These are phyloP conservation scores for Xylocopa sonorina DNA, from an alignment of 1,140 invertebrate species.

Conservation along the genomic window DNA sequence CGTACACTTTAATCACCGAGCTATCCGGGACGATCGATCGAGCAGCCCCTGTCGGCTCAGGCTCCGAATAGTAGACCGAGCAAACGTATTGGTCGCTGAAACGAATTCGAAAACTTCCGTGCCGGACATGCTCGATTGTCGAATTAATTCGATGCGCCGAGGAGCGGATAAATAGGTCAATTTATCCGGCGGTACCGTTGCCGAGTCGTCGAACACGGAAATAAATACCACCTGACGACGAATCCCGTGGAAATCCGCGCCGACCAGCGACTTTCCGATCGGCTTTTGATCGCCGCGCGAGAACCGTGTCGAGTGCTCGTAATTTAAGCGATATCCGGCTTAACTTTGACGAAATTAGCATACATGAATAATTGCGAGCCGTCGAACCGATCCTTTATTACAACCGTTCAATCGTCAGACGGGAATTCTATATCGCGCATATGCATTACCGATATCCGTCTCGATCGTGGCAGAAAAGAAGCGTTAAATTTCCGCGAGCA, in stretches of 20 bases:
- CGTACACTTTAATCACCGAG: neutral
- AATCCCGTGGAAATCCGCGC: slow-evolving; percentile 1
- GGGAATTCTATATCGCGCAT: neutral
- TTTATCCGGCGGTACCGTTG: neutral
- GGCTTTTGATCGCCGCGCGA: slow-evolving; percentile 2
- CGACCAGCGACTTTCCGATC: neutral
- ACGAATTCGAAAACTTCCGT: neutral
- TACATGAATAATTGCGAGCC: slow-evolving; percentile 1
- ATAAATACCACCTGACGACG: neutral
- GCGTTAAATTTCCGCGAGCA: too few relatives aligned
- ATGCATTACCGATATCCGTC: too few relatives aligned
- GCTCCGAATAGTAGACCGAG: neutral
- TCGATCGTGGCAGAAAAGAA: neutral
- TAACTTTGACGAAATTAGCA: slow-evolving; percentile 7
- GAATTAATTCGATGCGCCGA: slow-evolving; percentile 20
- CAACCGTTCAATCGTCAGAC: neutral
- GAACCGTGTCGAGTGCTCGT: neutral
- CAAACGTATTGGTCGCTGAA: neutral
- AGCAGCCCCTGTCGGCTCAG: neutral
- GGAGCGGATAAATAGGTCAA: slow-evolving; percentile 22
- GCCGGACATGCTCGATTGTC: slow-evolving; percentile 1
- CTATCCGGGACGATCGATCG: neutral
- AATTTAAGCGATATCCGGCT: neutral
- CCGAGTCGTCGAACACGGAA: neutral
- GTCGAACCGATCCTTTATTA: neutral